These are phyloP conservation scores for Neuroterus valhalla DNA, from an alignment of 1,140 invertebrate species.

Conservation along the genomic window DNA sequence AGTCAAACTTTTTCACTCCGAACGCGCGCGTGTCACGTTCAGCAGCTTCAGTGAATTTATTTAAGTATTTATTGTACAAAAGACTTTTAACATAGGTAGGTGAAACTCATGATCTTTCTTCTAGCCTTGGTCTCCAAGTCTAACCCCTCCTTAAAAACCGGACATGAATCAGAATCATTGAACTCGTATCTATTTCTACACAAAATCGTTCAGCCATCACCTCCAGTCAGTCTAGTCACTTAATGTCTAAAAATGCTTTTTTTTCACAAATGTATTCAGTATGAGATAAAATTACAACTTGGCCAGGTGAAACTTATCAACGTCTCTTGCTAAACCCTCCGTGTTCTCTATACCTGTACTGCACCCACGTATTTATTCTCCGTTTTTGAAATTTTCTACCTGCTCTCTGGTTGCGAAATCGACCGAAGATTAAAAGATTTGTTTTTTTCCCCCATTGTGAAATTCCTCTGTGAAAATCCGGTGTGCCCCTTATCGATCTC, in stretches of 20 bases:
- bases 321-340: too few species aligned
- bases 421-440: too few species aligned
- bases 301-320: slow-evolving; percentile 61
- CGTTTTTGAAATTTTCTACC: background rate
- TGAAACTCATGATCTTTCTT: slow-evolving; percentile 18
- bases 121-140: too few species aligned
- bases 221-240: too few species aligned
- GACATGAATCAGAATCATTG: too few species aligned
- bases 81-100: slow-evolving; percentile 68
- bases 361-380: background rate
- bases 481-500: slow-evolving; percentile 55
- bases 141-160: too few species aligned
- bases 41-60: slow-evolving; percentile 54
- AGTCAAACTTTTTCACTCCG: slow-evolving; percentile 6
- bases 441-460: background rate
- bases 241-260: too few species aligned
- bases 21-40: background rate
- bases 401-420: background rate
- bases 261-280: slow-evolving; percentile 66
- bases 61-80: slow-evolving; percentile 70
- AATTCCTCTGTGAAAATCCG: background rate
- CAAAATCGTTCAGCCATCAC: too few species aligned
- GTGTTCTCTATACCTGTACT: slow-evolving; percentile 36
- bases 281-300: slow-evolving; percentile 67
- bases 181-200: too few species aligned